These are phyloP conservation scores for Gila robusta DNA, from an alignment of 2,797 vertebrate genomes.

Conservation along the genomic window DNA sequence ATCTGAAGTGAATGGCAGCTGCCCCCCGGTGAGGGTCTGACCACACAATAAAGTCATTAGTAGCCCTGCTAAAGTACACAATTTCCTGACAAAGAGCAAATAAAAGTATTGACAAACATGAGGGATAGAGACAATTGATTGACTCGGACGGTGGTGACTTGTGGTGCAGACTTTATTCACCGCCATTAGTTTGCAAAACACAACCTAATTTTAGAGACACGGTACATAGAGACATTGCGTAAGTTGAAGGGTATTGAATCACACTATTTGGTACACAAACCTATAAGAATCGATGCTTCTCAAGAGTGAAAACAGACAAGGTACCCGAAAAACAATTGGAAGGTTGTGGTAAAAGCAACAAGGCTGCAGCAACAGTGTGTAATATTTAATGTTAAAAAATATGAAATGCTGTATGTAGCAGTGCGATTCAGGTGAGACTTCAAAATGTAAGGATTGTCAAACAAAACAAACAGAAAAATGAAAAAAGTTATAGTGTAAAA, in stretches of 20 bases:
- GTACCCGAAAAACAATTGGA: not conserved
- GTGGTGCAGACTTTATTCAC: conserved; percentile 26
- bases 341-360: not conserved
- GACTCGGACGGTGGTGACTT: conserved; percentile 15
- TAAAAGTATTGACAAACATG: conserved; percentile 55
- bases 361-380: not conserved
- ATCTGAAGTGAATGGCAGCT: conserved; percentile 46
- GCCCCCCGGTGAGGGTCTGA: conserved; percentile 40
- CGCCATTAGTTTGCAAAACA: conserved; percentile 18
- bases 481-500: not conserved
- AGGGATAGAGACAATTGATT: conserved; percentile 52
- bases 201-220: conserved; percentile 5
- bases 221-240: not conserved
- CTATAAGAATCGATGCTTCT: not conserved
- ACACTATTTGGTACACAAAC: not conserved
- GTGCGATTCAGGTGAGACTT: not conserved
- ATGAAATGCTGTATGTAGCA: not conserved
- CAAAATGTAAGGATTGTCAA: not conserved
- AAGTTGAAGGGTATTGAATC: not conserved
- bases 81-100: conserved; percentile 55
- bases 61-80: conserved; percentile 50
- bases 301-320: not conserved
- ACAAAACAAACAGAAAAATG: not conserved
- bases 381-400: conserved; percentile 12
- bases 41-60: conserved; percentile 62